These are phyloP conservation scores for Chinchilla lanigera DNA, from an alignment of 2,113 vertebrate genomes.

Conservation along the genomic window DNA sequence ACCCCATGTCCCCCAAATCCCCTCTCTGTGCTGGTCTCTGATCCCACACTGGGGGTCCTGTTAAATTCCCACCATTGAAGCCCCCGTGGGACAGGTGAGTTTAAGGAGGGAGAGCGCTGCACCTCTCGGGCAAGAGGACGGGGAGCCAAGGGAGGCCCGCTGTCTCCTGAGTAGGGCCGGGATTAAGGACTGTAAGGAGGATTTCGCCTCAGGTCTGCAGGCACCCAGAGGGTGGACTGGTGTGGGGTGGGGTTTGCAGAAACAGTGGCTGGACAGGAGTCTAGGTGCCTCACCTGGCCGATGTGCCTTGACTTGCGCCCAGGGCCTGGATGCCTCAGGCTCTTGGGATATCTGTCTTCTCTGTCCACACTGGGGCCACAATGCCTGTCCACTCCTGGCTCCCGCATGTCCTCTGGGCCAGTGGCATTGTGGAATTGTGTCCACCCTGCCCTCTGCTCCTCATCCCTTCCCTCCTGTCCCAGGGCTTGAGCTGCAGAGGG, in stretches of 20 bases:
- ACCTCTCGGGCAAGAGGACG: accelerated
- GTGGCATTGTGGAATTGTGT: not conserved
- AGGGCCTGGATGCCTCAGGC: accelerated
- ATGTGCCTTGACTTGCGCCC: accelerated
- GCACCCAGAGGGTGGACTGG: not conserved
- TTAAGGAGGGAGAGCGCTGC: not conserved
- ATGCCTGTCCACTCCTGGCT: accelerated
- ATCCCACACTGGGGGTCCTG: not conserved
- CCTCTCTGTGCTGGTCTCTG: not conserved
- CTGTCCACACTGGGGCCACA: accelerated
- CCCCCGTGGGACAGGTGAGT: accelerated
- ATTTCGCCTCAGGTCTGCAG: not conserved
- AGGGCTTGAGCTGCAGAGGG: not conserved
- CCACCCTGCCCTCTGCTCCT: constrained; percentile 36
- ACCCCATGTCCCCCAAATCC: not conserved
- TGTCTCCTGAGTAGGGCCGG: not conserved
- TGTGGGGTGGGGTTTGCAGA: not conserved
- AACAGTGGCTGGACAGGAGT: not conserved
- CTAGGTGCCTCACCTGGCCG: too few species aligned
- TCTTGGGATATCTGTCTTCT: accelerated
- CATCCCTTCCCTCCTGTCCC: not conserved
- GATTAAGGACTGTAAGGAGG: accelerated
- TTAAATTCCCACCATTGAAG: accelerated
- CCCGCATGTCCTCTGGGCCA: accelerated
- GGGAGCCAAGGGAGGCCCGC: not conserved